phyloP scores from a whole-genome alignment of 2,113 vertebrate species.

The Aldabrachelys gigantea region DNA sequence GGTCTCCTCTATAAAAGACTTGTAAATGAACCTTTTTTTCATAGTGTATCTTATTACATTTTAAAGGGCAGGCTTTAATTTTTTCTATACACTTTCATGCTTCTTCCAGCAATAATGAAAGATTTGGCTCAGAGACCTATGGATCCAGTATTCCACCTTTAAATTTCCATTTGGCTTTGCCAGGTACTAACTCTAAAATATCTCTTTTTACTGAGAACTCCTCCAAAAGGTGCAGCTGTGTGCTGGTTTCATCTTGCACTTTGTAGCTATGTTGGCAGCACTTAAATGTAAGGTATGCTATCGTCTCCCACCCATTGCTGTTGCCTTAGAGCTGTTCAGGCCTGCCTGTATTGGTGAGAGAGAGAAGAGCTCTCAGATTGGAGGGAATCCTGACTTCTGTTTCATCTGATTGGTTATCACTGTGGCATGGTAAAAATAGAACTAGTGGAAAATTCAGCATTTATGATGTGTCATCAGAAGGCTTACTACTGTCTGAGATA shows the following conservation, averaged over 20 bases:
- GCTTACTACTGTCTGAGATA: slow-evolving; percentile 31
- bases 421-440: slow-evolving; percentile 65
- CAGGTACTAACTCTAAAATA: slow-evolving; percentile 80
- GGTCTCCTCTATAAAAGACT: not conserved
- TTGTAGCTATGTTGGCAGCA: slow-evolving; percentile 76
- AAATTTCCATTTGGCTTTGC: slow-evolving; percentile 79
- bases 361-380: slow-evolving; percentile 67
- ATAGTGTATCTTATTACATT: slow-evolving; percentile 25
- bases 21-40: slow-evolving; percentile 24
- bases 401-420: slow-evolving; percentile 69
- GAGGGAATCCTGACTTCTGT: slow-evolving; percentile 41
- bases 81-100: slow-evolving; percentile 49
- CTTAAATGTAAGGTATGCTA: slow-evolving; percentile 73
- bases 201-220: slow-evolving; percentile 74
- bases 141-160: slow-evolving; percentile 74
- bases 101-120: slow-evolving; percentile 65
- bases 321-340: slow-evolving; percentile 70
- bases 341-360: slow-evolving; percentile 75
- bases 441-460: slow-evolving; percentile 63
- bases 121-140: slow-evolving; percentile 58
- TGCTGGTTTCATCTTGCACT: slow-evolving; percentile 85
- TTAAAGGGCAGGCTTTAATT: slow-evolving; percentile 31
- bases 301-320: slow-evolving; percentile 70
- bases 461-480: slow-evolving; percentile 51
- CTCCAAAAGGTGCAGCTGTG: slow-evolving; percentile 83